Evolutionary conservation across 2,888 invertebrate species (phyloP).

Genomic region (Caenorhabditis plicata): DNA sequence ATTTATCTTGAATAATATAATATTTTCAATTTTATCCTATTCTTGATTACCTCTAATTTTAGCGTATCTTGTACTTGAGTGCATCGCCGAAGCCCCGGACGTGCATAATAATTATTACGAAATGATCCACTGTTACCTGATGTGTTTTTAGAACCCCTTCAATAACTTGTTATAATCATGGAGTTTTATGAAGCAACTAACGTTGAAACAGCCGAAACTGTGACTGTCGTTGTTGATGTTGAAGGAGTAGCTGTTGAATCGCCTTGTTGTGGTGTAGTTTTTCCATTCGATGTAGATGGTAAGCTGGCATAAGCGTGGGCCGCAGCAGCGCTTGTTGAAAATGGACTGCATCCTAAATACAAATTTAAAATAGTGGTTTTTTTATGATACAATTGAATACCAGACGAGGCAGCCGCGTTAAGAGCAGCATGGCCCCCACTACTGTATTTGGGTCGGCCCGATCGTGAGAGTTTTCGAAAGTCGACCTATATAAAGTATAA

Average conservation of each 20-base stretch:
- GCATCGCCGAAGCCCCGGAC: conserved; percentile 61
- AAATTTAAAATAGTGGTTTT: neutral
- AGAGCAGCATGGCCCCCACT: conserved; percentile 51
- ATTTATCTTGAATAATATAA: no score
- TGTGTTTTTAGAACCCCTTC: no score
- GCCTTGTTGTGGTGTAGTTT: conserved; percentile 20
- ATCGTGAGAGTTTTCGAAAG: conserved; percentile 84
- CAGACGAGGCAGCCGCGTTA: conserved; percentile 43
- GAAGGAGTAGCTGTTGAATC: conserved; percentile 13
- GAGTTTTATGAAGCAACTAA: no score
- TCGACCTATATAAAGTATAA: no score
- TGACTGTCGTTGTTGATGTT: conserved; percentile 17
- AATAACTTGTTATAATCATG: no score
- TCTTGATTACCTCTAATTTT: no score
- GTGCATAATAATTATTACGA: conserved; percentile 48
- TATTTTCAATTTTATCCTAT: no score
- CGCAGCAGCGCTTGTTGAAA: conserved; percentile 45
- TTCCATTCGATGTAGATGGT: conserved; percentile 51
- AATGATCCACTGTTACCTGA: conserved; percentile 46
- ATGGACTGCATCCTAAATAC: conserved; percentile 32
- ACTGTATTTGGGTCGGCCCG: conserved; percentile 64
- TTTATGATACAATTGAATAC: conserved; percentile 8
- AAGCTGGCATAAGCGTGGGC: conserved; percentile 47
- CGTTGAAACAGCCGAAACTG: conserved; percentile 12
- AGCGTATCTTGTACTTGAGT: conserved; percentile 68